Conservation (phyloP, 2,888 invertebrate genomes). For the Chouioia cunea region DNA sequence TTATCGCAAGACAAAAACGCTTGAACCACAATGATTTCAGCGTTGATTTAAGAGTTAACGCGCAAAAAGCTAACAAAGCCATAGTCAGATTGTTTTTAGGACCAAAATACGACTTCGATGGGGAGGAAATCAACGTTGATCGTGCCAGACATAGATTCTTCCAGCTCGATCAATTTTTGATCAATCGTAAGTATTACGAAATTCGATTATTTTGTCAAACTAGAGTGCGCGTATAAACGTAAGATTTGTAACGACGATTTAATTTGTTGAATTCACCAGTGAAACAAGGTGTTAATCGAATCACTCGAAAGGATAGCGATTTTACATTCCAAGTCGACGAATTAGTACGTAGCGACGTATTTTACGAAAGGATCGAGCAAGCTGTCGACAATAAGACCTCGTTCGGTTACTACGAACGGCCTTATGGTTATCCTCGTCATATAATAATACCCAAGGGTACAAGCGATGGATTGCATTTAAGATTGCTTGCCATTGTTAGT, state of each 20-base stretch:
- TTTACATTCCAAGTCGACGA: constrained; percentile 58
- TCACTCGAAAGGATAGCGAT: constrained; percentile 61
- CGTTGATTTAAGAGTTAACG: constrained; percentile 73
- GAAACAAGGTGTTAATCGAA: constrained; percentile 62
- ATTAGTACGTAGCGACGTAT: constrained; percentile 62
- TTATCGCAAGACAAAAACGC: constrained; percentile 73
- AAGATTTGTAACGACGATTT: too few relatives aligned
- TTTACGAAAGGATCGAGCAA: constrained; percentile 68
- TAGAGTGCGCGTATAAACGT: too few relatives aligned
- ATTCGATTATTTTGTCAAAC: too few relatives aligned
- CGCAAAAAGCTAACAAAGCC: constrained; percentile 73
- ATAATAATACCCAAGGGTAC: constrained; percentile 76
- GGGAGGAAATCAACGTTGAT: constrained; percentile 69
- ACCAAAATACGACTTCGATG: constrained; percentile 76
- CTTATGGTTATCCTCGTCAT: constrained; percentile 74
- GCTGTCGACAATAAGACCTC: constrained; percentile 69
- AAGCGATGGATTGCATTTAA: constrained; percentile 74
- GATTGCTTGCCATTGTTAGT: constrained; percentile 73
- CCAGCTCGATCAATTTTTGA: constrained; percentile 15
- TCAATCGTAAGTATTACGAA: constrained; percentile 15
- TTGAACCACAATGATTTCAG: constrained; percentile 79
- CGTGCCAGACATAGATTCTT: not conserved
- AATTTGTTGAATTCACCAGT: too few relatives aligned
- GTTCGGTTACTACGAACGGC: constrained; percentile 69
- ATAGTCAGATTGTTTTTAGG: constrained; percentile 77